Conservation (phyloP, 2,797 vertebrate genomes). For the Dallia pectoralis region DNA sequence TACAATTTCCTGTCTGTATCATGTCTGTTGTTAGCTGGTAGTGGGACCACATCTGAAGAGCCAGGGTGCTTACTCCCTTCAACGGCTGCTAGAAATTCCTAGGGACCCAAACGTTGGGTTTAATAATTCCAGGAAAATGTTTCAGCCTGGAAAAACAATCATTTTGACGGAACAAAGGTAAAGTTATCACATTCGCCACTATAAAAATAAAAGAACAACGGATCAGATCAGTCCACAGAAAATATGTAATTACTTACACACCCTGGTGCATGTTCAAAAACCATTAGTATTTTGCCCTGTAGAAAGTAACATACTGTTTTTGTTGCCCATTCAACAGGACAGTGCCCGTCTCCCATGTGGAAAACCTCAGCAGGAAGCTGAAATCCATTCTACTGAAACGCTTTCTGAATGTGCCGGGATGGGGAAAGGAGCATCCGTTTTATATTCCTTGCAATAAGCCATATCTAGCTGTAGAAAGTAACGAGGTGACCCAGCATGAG, state of each 20-base stretch:
- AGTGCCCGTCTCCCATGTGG: neutral
- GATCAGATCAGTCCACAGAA: neutral
- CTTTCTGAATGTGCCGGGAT: conserved; percentile 29
- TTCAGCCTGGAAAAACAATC: neutral
- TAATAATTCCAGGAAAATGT: neutral
- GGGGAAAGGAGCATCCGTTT: neutral
- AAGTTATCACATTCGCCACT: neutral
- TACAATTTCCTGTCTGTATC: neutral
- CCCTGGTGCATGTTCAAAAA: neutral
- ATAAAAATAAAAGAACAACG: neutral
- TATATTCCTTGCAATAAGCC: neutral
- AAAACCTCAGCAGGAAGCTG: conserved; percentile 35
- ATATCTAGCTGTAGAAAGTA: neutral
- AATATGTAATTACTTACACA: neutral
- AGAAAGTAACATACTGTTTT: neutral
- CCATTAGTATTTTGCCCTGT: neutral
- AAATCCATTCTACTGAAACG: conserved; percentile 38
- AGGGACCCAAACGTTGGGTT: neutral
- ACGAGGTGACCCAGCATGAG: conserved; percentile 27
- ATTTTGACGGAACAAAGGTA: neutral
- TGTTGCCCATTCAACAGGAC: conserved; percentile 28
- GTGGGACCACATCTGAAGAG: neutral
- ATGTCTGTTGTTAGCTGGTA: neutral
- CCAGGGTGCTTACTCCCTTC: neutral
- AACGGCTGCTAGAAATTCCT: neutral